Percentiles rank a stretch among this genome's conserved stretches.
phyloP scores from a whole-genome alignment of 2,113 vertebrate species.

The Neoarius graeffei region DNA sequence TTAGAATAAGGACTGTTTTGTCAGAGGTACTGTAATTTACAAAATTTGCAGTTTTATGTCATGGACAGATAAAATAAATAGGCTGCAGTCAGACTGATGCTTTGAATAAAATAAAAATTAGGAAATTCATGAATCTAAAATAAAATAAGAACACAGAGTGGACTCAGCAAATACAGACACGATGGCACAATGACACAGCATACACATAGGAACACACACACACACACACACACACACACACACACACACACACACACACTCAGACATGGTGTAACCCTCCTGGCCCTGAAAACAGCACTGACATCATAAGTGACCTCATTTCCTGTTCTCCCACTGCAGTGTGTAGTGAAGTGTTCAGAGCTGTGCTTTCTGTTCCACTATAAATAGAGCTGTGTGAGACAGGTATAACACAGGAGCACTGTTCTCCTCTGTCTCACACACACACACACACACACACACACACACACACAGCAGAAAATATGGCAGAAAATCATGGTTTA shows the following conservation, averaged over 20 bases:
- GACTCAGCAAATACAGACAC: background rate
- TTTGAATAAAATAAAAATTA: background rate
- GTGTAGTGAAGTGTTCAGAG: conserved; percentile 33
- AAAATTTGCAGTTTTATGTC: background rate
- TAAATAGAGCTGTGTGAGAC: conserved; percentile 27
- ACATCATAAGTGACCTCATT: conserved; percentile 44
- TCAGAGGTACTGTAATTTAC: background rate
- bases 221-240: too few species aligned
- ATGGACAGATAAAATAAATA: background rate
- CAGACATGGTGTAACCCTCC: background rate
- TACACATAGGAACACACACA: conserved; percentile 1
- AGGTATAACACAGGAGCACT: conserved; percentile 36
- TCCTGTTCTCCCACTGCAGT: conserved; percentile 21
- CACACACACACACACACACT: background rate
- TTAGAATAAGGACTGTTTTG: background rate
- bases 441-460: background rate
- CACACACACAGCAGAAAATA: conserved; percentile 21
- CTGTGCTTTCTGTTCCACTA: conserved; percentile 45
- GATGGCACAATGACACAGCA: background rate
- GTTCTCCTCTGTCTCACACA: conserved; percentile 20
- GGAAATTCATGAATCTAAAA: background rate
- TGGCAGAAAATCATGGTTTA: background rate
- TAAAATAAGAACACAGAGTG: background rate
- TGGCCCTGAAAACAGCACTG: background rate
- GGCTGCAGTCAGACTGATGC: background rate